Conservation (phyloP, 2,888 invertebrate genomes). For the Hydrotaea diabolus region DNA sequence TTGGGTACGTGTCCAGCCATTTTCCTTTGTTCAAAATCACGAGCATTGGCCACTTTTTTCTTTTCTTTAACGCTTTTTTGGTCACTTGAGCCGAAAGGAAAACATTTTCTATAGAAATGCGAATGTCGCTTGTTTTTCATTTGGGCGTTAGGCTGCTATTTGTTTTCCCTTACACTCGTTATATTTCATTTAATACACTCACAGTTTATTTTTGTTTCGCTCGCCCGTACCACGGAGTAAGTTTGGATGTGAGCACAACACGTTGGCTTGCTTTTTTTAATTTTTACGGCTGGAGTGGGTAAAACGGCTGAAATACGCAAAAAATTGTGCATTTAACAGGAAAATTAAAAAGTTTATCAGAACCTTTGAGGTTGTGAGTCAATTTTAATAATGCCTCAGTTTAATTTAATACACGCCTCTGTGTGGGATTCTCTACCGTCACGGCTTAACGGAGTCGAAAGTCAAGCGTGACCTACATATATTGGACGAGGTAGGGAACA, state of each 20-base stretch:
- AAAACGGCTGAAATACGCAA: conserved; percentile 16
- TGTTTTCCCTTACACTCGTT: not conserved
- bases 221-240: not conserved
- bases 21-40: not conserved
- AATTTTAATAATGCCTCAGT: not conserved
- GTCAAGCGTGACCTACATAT: not conserved
- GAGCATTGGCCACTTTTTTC: not conserved
- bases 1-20: not conserved
- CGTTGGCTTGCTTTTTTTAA: not conserved
- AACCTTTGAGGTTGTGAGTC: conserved; percentile 3
- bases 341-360: conserved; percentile 52
- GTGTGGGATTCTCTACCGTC: not conserved
- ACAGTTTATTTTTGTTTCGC: not conserved
- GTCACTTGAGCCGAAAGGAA: not conserved
- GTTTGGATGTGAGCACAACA: too few relatives aligned
- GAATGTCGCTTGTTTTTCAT: not conserved
- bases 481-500: too few relatives aligned
- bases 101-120: not conserved
- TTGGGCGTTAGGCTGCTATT: not conserved
- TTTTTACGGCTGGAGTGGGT: not conserved
- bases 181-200: not conserved
- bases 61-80: not conserved
- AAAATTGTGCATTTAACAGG: conserved; percentile 55
- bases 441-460: not conserved
- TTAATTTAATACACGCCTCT: not conserved